phyloP scores from a whole-genome alignment of 2,797 vertebrate species.

The Rhyacichthys aspro region DNA sequence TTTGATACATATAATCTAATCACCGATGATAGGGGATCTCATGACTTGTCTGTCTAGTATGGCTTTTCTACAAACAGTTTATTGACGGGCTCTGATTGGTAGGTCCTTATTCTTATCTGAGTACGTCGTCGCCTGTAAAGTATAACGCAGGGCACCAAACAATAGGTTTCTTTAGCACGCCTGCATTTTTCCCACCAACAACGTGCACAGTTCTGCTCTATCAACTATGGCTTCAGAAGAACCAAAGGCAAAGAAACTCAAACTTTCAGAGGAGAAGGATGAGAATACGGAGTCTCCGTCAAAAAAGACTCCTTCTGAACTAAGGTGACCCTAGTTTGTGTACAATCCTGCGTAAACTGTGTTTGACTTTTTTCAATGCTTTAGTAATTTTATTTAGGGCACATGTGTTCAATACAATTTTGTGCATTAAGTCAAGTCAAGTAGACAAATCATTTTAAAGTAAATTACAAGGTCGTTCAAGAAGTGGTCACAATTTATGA shows the following conservation, averaged over 20 bases:
- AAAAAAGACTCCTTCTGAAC: slow-evolving; percentile 46
- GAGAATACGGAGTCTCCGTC: slow-evolving; percentile 37
- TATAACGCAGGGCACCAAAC: neutral
- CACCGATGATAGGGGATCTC: too few relatives aligned
- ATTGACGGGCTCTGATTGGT: neutral
- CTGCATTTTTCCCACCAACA: slow-evolving; percentile 25
- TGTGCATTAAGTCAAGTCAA: neutral
- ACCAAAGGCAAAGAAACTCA: slow-evolving; percentile 78
- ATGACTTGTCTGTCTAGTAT: neutral
- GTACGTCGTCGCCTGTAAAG: slow-evolving; percentile 2
- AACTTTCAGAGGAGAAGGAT: slow-evolving; percentile 58
- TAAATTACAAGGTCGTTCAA: neutral
- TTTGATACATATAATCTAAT: too few relatives aligned
- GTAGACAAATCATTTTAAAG: neutral
- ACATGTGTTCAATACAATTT: neutral
- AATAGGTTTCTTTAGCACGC: neutral
- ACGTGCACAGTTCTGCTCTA: slow-evolving; percentile 20
- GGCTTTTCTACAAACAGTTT: neutral
- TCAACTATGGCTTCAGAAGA: slow-evolving; percentile 74
- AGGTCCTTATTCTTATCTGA: neutral
- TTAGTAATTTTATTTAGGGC: neutral
- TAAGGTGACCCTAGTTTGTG: slow-evolving; percentile 63
- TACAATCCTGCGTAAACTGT: neutral
- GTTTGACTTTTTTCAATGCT: neutral
- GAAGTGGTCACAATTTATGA: neutral